These are phyloP conservation scores for Megaustenia siamemsis DNA, from an alignment of 2,888 invertebrate species.

Conservation along the genomic window DNA sequence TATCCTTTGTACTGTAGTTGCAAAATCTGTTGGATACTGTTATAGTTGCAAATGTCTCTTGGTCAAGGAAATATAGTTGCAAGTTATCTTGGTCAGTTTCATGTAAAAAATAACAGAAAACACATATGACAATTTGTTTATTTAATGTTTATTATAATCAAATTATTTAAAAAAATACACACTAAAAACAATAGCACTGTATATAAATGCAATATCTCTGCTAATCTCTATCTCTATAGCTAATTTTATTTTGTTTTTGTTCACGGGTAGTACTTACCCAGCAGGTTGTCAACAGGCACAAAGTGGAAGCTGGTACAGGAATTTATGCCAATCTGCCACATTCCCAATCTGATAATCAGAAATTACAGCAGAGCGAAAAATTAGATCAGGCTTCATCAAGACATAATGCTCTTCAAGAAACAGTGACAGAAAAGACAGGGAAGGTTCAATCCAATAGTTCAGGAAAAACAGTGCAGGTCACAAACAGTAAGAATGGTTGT, in stretches of 20 bases:
- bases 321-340: constrained; percentile 43
- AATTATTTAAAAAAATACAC: no score
- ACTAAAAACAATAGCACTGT: no score
- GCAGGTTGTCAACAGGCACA: neutral
- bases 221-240: no score
- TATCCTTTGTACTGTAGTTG: no score
- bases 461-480: neutral
- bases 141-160: no score
- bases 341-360: neutral
- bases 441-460: neutral
- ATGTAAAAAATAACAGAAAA: no score
- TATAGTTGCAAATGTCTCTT: no score
- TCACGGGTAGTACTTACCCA: neutral
- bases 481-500: neutral
- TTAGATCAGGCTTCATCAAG: neutral
- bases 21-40: no score
- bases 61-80: no score
- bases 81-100: no score
- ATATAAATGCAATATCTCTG: no score
- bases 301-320: neutral
- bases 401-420: neutral
- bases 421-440: neutral
- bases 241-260: neutral
- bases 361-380: neutral
- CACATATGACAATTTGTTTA: no score